Percentiles rank a stretch among this genome's conserved stretches.
These are phyloP conservation scores for Bicyclus anynana DNA, from an alignment of 1,140 invertebrate species.

Conservation along the genomic window DNA sequence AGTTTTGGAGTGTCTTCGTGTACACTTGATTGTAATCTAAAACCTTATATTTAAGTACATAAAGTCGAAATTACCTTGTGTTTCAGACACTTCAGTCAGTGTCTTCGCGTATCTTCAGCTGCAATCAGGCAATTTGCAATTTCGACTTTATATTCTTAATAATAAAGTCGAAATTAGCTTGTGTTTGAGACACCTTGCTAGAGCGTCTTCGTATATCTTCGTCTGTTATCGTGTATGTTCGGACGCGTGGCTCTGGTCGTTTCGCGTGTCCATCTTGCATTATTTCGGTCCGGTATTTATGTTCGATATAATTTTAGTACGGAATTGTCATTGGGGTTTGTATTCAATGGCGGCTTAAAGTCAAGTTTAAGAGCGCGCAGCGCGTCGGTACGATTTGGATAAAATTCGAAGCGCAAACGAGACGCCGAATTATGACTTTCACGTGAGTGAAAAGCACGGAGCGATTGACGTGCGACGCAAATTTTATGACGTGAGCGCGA, in stretches of 20 bases:
- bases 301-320: slow-evolving; percentile 37
- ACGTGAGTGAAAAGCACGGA: too few species aligned
- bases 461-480: too few species aligned
- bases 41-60: too few species aligned
- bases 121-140: too few species aligned
- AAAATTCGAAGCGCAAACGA: too few species aligned
- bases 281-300: slow-evolving; percentile 31
- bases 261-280: slow-evolving; percentile 21
- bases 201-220: slow-evolving; percentile 29
- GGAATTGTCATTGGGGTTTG: slow-evolving; percentile 24
- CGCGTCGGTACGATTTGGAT: too few species aligned
- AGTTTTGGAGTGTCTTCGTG: slow-evolving; percentile 22
- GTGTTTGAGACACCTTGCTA: background rate
- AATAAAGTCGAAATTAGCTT: background rate
- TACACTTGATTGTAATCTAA: slow-evolving; percentile 24
- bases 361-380: slow-evolving; percentile 8
- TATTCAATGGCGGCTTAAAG: background rate
- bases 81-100: background rate
- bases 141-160: too few species aligned
- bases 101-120: slow-evolving; percentile 33
- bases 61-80: background rate
- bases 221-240: slow-evolving; percentile 23
- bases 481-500: too few species aligned
- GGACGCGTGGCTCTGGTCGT: slow-evolving; percentile 39
- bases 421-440: too few species aligned